These are phyloP conservation scores for Xerus inauris DNA, from an alignment of 2,113 vertebrate species.

Conservation along the genomic window DNA sequence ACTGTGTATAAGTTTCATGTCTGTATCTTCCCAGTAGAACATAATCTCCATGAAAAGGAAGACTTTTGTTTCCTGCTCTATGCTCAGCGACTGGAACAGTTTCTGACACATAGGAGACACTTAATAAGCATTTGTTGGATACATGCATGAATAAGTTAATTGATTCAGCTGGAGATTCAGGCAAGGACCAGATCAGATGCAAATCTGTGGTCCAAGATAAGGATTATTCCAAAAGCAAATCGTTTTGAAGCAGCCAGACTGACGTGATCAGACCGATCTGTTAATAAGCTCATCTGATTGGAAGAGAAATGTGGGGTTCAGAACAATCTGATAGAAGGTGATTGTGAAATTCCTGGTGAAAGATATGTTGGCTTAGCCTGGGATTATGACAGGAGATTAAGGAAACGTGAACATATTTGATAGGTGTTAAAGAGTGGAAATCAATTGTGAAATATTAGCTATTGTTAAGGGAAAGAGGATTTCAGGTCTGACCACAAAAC, in stretches of 20 bases:
- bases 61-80: background rate
- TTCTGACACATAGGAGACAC: background rate
- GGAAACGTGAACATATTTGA: background rate
- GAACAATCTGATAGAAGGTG: background rate
- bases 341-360: background rate
- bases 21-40: background rate
- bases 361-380: background rate
- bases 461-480: background rate
- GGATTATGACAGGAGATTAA: background rate
- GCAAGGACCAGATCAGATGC: background rate
- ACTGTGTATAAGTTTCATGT: background rate
- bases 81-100: background rate
- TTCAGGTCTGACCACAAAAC: background rate
- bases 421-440: background rate
- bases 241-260: background rate
- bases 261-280: background rate
- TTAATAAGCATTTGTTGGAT: conserved; percentile 9
- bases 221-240: background rate
- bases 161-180: background rate
- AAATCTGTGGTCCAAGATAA: background rate
- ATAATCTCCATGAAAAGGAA: background rate
- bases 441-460: background rate
- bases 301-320: background rate
- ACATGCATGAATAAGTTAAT: background rate
- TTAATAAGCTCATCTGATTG: background rate